phyloP scores from a whole-genome alignment of 1,140 invertebrate genomes.

The Hetaerina americana region DNA sequence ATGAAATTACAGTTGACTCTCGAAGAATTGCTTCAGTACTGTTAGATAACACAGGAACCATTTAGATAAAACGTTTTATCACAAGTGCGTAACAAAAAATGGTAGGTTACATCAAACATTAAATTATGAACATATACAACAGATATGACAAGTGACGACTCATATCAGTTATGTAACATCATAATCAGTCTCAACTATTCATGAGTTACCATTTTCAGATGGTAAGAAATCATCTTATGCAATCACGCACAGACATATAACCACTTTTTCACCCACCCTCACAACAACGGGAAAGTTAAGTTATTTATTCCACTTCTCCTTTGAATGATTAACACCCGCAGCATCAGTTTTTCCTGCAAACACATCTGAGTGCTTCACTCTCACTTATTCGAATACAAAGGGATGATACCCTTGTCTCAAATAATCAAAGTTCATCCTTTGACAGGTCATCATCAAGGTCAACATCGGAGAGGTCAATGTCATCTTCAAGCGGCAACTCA shows the following conservation, averaged over 20 bases:
- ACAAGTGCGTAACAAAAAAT: not conserved
- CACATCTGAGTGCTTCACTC: too few relatives aligned
- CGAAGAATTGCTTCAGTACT: not conserved
- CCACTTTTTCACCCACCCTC: too few relatives aligned
- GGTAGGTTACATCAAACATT: not conserved
- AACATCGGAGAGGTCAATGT: slow-evolving; percentile 85
- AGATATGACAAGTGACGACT: too few relatives aligned
- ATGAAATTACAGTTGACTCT: too few relatives aligned
- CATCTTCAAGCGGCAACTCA: slow-evolving; percentile 75
- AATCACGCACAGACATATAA: too few relatives aligned
- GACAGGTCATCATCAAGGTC: slow-evolving; percentile 53
- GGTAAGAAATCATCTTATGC: not conserved
- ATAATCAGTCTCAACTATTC: not conserved
- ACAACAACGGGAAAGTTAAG: too few relatives aligned
- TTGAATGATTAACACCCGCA: too few relatives aligned
- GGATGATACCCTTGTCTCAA: too few relatives aligned
- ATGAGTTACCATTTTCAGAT: not conserved
- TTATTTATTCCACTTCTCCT: too few relatives aligned
- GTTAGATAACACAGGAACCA: not conserved
- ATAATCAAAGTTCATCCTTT: slow-evolving; percentile 65
- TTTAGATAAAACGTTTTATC: not conserved
- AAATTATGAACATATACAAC: not conserved
- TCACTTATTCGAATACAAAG: too few relatives aligned
- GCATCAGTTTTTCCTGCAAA: too few relatives aligned
- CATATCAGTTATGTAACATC: not conserved